Base-by-base conservation (phyloP, 2,113 vertebrate species). In the Fregata magnificens region DNA sequence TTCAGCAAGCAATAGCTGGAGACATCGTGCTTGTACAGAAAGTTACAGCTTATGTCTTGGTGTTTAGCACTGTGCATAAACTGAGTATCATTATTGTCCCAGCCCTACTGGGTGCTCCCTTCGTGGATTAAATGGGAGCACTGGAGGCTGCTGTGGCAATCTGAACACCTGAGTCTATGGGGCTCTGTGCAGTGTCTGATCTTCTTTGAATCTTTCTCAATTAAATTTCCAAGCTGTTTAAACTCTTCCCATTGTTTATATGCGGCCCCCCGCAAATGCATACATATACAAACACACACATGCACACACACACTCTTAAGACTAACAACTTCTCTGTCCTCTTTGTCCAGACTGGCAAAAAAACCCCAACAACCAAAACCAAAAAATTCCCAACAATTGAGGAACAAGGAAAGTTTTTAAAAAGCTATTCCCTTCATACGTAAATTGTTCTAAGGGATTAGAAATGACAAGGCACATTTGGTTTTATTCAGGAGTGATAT, bases 401-500 rank as follows among this genome's bases (percentile, higher is more conserved):
- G 45, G 65, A 91, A 71, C 7, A 79, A 82, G 19, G 16, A 20
- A 49, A 66, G 6, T 29, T 61, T 78, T 84, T 11, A 13, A 92
- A 84, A 88, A 76, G 34, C 45, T 92, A 59, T 88, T 96, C 66
- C 31, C 55, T 93, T 78, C 31, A 36, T 20, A 66, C 28, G 34
- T 21, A 79, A 81, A 92, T 92, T 79, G 7, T 83, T 97, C 88
- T 94, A 69, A 59, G 55, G 6, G 16, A 63, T 69, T 86, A 77
- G 34, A 85, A 71, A 88, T 95, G n/a, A 86, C 86, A 97, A 81
- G 32, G 26, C 61, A 88, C 56, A 83, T 72, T 82, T 93, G 36
- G 38, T 97, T 95, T 95, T 63, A 80, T 96, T 96, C 94, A 86
- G 87, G 69, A 96, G n/a, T 90, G 82, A 79, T 88, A 91, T 56